A percentile compares a stretch with the other conserved stretches of the same genome.
Conservation (phyloP, 2,113 vertebrate genomes). For the Physeter macrocephalus region DNA sequence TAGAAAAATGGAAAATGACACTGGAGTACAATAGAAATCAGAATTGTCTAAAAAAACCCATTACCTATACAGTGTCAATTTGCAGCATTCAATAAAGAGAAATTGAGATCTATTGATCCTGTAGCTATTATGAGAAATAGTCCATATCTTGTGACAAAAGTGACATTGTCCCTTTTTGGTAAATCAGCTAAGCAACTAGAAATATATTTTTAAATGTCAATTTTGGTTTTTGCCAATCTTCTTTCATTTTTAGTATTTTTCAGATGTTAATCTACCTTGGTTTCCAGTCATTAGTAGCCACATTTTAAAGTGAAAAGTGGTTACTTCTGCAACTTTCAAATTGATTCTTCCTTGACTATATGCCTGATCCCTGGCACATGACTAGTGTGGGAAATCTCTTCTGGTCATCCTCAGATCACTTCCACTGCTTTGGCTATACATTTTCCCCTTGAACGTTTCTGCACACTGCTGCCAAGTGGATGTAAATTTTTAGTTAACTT, state of each 20-base stretch:
- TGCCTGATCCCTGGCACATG: background rate
- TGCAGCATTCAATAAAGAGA: background rate
- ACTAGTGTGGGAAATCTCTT: background rate
- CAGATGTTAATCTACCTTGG: background rate
- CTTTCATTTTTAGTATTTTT: background rate
- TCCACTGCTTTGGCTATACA: background rate
- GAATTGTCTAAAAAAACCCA: background rate
- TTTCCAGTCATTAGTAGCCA: background rate
- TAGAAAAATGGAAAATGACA: background rate
- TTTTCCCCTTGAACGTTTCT: background rate
- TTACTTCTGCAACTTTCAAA: background rate
- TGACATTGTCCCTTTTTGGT: background rate
- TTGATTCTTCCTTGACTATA: background rate
- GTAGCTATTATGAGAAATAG: background rate
- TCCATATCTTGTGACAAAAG: background rate
- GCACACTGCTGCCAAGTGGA: background rate
- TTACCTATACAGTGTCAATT: background rate
- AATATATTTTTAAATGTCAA: background rate
- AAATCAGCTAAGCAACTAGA: background rate
- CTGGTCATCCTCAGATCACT: background rate
- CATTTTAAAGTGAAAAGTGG: background rate
- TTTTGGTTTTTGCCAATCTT: background rate
- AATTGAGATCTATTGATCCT: background rate
- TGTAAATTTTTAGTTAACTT: conserved; percentile 17
- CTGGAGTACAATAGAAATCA: background rate